Conservation (phyloP, 2,888 invertebrate genomes). For the Netelia virgata region DNA sequence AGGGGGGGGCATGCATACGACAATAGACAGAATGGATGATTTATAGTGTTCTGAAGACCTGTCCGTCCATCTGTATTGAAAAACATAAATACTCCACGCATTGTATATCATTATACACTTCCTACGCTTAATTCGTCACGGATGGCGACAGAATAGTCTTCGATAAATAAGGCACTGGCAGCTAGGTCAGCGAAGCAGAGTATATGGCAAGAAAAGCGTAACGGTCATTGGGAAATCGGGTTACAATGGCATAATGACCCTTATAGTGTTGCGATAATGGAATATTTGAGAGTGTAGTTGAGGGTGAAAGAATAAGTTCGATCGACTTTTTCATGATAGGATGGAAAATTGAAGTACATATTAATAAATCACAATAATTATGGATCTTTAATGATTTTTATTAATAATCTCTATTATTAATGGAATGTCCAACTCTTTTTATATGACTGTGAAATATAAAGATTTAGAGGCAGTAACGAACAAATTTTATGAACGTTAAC, state of each 20-base stretch:
- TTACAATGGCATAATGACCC: neutral
- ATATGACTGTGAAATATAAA: too few relatives aligned
- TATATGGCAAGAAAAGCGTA: slow-evolving; percentile 3
- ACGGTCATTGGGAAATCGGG: slow-evolving; percentile 1
- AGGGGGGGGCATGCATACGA: neutral
- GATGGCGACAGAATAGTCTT: neutral
- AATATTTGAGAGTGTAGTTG: neutral
- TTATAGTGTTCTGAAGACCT: slow-evolving; percentile 27
- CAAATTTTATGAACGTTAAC: too few relatives aligned
- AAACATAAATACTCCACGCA: slow-evolving; percentile 38
- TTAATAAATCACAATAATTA: neutral
- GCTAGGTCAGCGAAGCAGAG: neutral
- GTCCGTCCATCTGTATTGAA: neutral
- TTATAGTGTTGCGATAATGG: neutral
- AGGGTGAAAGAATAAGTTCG: neutral
- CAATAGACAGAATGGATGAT: slow-evolving; percentile 24
- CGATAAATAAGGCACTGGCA: neutral
- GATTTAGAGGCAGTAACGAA: too few relatives aligned
- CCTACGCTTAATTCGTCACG: neutral
- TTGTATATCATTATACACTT: slow-evolving; percentile 5
- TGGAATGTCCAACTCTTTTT: too few relatives aligned
- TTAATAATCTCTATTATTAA: too few relatives aligned
- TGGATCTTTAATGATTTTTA: neutral
- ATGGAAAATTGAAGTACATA: too few relatives aligned
- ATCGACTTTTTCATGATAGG: neutral